Conservation (phyloP, 2,797 vertebrate genomes). For the Intellagama lesueurii region DNA sequence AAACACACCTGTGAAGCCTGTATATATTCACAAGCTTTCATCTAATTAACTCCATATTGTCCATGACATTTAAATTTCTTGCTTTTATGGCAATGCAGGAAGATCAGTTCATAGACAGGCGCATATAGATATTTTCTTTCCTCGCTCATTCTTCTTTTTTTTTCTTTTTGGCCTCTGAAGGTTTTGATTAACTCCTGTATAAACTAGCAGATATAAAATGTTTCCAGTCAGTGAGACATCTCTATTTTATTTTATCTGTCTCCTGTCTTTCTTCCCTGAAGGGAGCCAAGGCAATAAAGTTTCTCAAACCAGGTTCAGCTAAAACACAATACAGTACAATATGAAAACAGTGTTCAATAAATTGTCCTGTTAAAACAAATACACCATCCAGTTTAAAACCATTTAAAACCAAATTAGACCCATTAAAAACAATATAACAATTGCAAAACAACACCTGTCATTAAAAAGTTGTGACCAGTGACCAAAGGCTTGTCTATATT, state of each 20-base stretch:
- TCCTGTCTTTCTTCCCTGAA: not conserved
- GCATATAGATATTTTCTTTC: not conserved
- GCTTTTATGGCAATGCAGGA: not conserved
- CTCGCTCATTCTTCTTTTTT: not conserved
- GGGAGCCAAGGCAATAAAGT: not conserved
- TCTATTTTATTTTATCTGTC: not conserved
- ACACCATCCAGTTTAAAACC: no score
- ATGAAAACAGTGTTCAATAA: no score
- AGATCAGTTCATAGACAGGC: not conserved
- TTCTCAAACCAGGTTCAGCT: not conserved
- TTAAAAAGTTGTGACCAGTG: no score
- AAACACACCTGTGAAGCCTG: not conserved
- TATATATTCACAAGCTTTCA: not conserved
- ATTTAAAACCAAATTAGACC: no score
- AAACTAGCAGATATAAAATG: not conserved
- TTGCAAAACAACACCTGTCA: no score
- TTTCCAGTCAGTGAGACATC: not conserved
- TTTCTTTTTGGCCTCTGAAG: not conserved
- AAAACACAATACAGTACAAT: no score
- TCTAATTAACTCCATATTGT: not conserved
- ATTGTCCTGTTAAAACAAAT: no score
- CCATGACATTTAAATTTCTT: not conserved
- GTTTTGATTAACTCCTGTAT: not conserved
- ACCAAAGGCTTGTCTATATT: no score
- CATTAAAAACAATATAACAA: no score